phyloP scores from a whole-genome alignment of 2,113 vertebrate genomes.

The Brachirus orientalis region DNA sequence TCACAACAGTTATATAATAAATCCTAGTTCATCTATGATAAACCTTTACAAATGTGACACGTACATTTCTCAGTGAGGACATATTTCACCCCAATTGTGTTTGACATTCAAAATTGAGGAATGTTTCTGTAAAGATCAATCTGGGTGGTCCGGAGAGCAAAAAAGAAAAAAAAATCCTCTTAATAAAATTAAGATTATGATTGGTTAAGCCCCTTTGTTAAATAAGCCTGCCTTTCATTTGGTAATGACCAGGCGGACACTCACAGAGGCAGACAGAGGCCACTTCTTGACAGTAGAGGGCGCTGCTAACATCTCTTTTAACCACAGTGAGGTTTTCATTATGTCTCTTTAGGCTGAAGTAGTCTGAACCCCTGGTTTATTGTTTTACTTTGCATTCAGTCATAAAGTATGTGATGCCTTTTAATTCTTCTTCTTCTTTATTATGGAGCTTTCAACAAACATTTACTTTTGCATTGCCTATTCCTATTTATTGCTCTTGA shows the following conservation, averaged over 20 bases:
- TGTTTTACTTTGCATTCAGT: neutral
- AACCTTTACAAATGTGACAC: neutral
- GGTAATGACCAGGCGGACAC: neutral
- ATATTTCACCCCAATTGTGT: slow-evolving; percentile 23
- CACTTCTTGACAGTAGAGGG: slow-evolving; percentile 65
- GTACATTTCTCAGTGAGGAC: neutral
- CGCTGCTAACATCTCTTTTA: slow-evolving; percentile 32
- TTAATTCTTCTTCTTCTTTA: no score
- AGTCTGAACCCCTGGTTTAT: neutral
- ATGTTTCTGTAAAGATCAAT: slow-evolving; percentile 52
- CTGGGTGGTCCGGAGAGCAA: slow-evolving; percentile 38
- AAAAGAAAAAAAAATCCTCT: no score
- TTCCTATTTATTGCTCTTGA: no score
- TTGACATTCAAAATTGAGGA: slow-evolving; percentile 52
- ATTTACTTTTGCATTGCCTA: no score
- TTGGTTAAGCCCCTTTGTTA: slow-evolving; percentile 13
- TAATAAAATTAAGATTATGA: slow-evolving; percentile 33
- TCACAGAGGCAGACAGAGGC: neutral
- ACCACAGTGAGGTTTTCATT: neutral
- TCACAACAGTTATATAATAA: neutral
- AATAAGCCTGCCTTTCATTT: slow-evolving; percentile 15
- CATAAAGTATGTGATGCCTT: no score
- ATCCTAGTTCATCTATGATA: neutral
- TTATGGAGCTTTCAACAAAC: no score
- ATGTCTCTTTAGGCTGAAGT: neutral